These are phyloP conservation scores for Sebastes cheni DNA, from an alignment of 2,797 vertebrate genomes.

Conservation along the genomic window DNA sequence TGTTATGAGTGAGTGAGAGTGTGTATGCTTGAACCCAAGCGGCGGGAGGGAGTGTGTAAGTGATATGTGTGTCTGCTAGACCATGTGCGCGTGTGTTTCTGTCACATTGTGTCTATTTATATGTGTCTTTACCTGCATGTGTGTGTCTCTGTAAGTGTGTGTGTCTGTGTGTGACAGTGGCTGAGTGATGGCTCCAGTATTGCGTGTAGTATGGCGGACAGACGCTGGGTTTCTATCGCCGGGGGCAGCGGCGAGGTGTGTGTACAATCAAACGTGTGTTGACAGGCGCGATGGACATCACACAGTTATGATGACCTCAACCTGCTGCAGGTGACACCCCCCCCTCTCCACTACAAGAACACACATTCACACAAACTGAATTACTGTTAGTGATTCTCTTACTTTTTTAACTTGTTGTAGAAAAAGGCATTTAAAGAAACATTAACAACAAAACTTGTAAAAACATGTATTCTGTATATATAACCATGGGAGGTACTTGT, in stretches of 20 bases:
- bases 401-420: slow-evolving; percentile 7
- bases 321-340: slow-evolving; percentile 63
- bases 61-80: slow-evolving; percentile 75
- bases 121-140: slow-evolving; percentile 51
- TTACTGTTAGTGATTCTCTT: neutral
- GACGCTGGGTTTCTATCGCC: slow-evolving; percentile 65
- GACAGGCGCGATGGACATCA: slow-evolving; percentile 79
- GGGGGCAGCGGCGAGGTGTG: slow-evolving; percentile 70
- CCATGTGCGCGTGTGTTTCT: slow-evolving; percentile 59
- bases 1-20: slow-evolving; percentile 66
- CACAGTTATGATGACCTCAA: slow-evolving; percentile 71
- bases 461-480: neutral
- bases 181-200: slow-evolving; percentile 74
- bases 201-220: slow-evolving; percentile 58
- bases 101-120: slow-evolving; percentile 54
- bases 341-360: neutral
- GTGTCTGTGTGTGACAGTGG: slow-evolving; percentile 60
- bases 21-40: slow-evolving; percentile 71
- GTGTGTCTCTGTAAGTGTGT: slow-evolving; percentile 32
- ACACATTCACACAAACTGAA: neutral
- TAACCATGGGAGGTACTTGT: neutral
- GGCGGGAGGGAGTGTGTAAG: slow-evolving; percentile 61
- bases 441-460: neutral
- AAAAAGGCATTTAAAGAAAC: neutral
- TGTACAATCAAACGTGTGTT: slow-evolving; percentile 85